Evolutionary conservation across 2,888 invertebrate genomes (phyloP).

Genomic region (Lepidocyrtinus sp.): DNA sequence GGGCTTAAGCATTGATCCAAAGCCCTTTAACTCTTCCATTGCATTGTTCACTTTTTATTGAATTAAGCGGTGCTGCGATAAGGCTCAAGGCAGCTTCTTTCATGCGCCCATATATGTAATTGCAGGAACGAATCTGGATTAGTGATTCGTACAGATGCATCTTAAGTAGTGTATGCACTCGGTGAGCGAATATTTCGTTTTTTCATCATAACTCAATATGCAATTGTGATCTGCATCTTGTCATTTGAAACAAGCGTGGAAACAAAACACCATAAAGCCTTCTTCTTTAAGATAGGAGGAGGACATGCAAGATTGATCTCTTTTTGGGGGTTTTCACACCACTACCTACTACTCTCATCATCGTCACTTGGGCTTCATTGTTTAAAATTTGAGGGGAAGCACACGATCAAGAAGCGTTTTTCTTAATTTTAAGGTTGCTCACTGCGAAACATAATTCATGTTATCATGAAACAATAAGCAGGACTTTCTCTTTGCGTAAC

Average conservation of each 20-base stretch:
- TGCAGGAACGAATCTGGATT: slow-evolving; percentile 35
- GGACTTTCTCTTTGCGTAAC: slow-evolving; percentile 9
- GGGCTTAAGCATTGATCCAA: not conserved
- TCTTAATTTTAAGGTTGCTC: not conserved
- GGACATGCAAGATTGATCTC: slow-evolving; percentile 57
- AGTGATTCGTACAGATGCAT: not conserved
- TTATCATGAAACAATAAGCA: slow-evolving; percentile 12
- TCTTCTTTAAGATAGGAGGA: slow-evolving; percentile 31
- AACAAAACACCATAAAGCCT: slow-evolving; percentile 7
- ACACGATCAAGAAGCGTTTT: not conserved
- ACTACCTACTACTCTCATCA: slow-evolving; percentile 41
- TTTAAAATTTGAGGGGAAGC: not conserved
- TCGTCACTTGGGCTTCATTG: slow-evolving; percentile 4
- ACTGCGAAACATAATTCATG: slow-evolving; percentile 15
- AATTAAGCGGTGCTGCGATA: slow-evolving; percentile 14
- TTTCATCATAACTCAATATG: not conserved
- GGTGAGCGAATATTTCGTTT: not conserved
- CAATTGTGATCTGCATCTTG: not conserved
- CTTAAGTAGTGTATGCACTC: not conserved
- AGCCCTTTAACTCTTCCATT: not conserved
- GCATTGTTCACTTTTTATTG: slow-evolving; percentile 8
- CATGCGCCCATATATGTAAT: slow-evolving; percentile 19
- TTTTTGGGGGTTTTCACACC: slow-evolving; percentile 26
- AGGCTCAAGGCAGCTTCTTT: not conserved
- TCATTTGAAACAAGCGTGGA: slow-evolving; percentile 31